Evolutionary conservation across 2,113 vertebrate genomes (phyloP), one percentile per base, ranked within the genome.

Genomic region (Vimba vimba): DNA sequence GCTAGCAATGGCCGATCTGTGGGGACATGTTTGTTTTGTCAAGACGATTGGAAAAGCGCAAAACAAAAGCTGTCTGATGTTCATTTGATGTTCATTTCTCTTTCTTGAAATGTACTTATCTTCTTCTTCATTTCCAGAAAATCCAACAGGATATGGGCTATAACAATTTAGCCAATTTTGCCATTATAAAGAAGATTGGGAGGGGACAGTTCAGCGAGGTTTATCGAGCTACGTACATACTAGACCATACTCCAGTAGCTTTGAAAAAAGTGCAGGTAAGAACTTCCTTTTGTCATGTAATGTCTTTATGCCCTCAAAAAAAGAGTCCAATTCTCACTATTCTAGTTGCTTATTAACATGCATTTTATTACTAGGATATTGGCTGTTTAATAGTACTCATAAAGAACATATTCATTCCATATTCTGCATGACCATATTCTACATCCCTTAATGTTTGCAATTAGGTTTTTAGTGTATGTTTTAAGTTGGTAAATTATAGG

Each of bases 191-290:
- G 90, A 99, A 98, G 92, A 99, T 99, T 69, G 97, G 98, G 73
- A 96, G 97, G 71, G 98, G 98, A 86, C 98, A 99, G 88, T 99
- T 99, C 91, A 99, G 98, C 85, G 98, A 99, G 94, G 98, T 99
- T 81, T 99, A 97, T 89, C 95, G 97, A 92, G 98, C 98, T 9
- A 93, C 95, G 30, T 99, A 97, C 91, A 93, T 98, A 80, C 89
- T 99, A 89, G 96, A 99, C 94, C 95, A 97, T 90, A 97, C 98
- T 0, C 94, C 97, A 5, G 95, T 99, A 90, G 98, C 98, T 87
- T 94, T 99, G 93, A 99, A 99, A 94, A 99, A 99, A 93, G 96
- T 99, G 17, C 97, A 99, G 97, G 98, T 99, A 93, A 95, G 93
- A 75, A 23, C n/a, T 74, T 62, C 13, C 4, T 19, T 59, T 59